Percentiles rank a stretch among this genome's conserved stretches.
phyloP scores from a whole-genome alignment of 1,140 invertebrate genomes.

The Penaeus japonicus region DNA sequence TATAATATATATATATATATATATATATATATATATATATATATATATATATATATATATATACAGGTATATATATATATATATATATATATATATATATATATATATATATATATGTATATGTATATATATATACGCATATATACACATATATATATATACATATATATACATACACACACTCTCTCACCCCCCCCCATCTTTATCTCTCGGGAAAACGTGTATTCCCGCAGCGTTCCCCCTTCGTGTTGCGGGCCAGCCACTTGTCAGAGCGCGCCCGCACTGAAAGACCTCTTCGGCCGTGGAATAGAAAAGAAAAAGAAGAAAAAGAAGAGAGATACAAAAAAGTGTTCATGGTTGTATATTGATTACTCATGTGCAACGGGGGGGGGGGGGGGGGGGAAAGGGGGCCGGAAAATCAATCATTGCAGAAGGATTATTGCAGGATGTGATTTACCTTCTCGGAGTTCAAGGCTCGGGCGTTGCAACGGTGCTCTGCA shows the following conservation, averaged over 20 bases:
- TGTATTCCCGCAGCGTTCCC: too few relatives aligned
- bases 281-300: neutral
- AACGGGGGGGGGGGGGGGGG: neutral
- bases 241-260: too few relatives aligned
- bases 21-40: neutral
- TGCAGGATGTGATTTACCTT: too few relatives aligned
- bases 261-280: too few relatives aligned
- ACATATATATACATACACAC: neutral
- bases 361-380: too few relatives aligned
- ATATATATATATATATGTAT: neutral
- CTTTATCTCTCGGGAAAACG: neutral
- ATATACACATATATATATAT: neutral
- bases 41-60: slow-evolving; percentile 1
- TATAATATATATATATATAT: neutral
- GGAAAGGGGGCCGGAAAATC: neutral
- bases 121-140: neutral
- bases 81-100: slow-evolving; percentile 2
- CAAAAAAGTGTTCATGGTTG: neutral
- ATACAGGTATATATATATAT: too few relatives aligned
- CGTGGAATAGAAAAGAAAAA: neutral
- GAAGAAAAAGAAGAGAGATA: neutral
- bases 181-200: neutral
- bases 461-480: too few relatives aligned
- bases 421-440: neutral
- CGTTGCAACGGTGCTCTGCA: too few relatives aligned